Conservation (phyloP, 2,113 vertebrate genomes). For the Rostratula benghalensis region DNA sequence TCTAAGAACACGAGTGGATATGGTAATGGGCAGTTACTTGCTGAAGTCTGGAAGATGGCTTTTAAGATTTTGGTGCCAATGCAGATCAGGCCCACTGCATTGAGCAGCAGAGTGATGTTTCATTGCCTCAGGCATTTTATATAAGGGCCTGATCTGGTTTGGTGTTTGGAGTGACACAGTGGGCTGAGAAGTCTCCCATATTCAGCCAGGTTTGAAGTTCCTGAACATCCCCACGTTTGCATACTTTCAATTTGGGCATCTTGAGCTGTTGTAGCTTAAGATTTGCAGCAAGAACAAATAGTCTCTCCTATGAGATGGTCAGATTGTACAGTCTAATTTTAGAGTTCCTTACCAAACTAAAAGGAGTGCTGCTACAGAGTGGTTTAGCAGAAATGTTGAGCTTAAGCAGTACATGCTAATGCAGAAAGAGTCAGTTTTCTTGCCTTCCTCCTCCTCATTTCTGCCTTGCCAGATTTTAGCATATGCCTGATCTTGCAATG, state of each 20-base stretch:
- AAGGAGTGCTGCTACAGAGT: background rate
- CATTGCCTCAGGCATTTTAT: rapidly evolving
- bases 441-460: background rate
- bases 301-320: background rate
- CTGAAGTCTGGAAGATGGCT: background rate
- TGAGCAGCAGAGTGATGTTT: background rate
- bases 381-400: background rate
- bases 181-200: background rate
- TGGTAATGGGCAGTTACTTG: background rate
- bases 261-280: background rate
- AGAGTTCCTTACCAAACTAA: background rate
- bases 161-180: background rate
- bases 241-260: background rate
- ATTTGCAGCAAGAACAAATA: background rate
- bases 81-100: rapidly evolving
- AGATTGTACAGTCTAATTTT: background rate
- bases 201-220: background rate
- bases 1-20: background rate
- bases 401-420: background rate
- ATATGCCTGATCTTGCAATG: background rate
- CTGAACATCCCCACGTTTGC: background rate
- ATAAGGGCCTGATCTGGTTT: background rate
- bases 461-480: background rate
- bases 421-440: background rate
- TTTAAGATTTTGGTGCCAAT: background rate